These are phyloP conservation scores for Cheilinus undulatus DNA, from an alignment of 2,113 vertebrate genomes.

Conservation along the genomic window DNA sequence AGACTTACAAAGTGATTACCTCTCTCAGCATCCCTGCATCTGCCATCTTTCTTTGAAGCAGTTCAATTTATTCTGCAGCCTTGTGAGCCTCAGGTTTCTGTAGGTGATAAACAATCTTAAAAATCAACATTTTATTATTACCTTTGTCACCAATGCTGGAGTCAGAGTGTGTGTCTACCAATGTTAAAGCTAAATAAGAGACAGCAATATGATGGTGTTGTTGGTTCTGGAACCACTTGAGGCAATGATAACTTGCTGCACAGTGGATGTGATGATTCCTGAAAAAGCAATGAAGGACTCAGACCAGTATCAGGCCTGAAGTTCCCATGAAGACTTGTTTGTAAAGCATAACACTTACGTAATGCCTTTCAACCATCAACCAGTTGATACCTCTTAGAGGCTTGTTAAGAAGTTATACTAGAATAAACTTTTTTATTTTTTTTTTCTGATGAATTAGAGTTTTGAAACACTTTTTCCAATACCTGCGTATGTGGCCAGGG, in stretches of 20 bases:
- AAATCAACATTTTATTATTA: conserved; percentile 39
- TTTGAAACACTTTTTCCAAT: too few species aligned
- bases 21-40: conserved; percentile 6
- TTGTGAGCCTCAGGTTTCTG: too few species aligned
- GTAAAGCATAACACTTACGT: neutral
- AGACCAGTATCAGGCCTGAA: too few species aligned
- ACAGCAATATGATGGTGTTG: conserved; percentile 12
- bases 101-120: neutral
- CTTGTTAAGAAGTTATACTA: too few species aligned
- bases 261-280: conserved; percentile 15
- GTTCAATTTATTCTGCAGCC: neutral
- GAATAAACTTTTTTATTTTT: too few species aligned
- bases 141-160: conserved; percentile 29
- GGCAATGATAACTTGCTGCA: conserved; percentile 8
- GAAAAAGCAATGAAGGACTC: neutral
- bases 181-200: conserved; percentile 16
- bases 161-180: conserved; percentile 20
- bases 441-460: too few species aligned
- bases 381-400: neutral
- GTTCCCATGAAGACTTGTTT: neutral
- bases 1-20: neutral
- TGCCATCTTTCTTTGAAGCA: neutral
- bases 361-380: too few species aligned
- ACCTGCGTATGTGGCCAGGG: too few species aligned
- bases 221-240: conserved; percentile 21